Evolutionary conservation across 2,113 vertebrate genomes (phyloP).

Genomic region (Phoenicopterus ruber): DNA sequence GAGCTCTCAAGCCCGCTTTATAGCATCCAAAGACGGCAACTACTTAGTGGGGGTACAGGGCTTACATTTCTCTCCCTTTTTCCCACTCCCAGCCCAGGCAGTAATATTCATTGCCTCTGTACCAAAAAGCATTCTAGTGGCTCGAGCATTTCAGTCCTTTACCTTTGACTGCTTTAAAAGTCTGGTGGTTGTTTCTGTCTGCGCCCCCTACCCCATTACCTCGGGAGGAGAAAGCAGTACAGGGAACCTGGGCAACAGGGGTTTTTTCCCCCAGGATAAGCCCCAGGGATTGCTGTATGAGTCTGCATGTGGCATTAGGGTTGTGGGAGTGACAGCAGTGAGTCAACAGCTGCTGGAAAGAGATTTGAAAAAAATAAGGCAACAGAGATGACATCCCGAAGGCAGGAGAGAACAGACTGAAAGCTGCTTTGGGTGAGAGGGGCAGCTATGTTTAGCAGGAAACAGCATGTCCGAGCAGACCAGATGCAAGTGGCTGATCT

Average conservation of each 20-base stretch:
- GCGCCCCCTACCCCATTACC: too few species aligned
- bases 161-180: background rate
- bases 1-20: too few species aligned
- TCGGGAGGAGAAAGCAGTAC: background rate
- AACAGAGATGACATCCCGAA: background rate
- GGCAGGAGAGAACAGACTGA: background rate
- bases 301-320: background rate
- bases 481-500: background rate
- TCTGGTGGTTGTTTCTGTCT: too few species aligned
- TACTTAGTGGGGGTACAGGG: background rate
- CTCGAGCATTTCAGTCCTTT: background rate
- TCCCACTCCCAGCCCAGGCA: background rate
- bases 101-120: background rate
- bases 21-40: too few species aligned
- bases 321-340: background rate
- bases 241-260: background rate
- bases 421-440: background rate
- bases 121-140: background rate
- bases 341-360: background rate
- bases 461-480: rapidly evolving
- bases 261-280: background rate
- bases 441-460: background rate
- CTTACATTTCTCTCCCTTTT: background rate
- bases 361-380: background rate
- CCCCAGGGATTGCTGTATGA: background rate